Base-by-base conservation (phyloP, 2,113 vertebrate genomes). In the Tachysurus vachellii region DNA sequence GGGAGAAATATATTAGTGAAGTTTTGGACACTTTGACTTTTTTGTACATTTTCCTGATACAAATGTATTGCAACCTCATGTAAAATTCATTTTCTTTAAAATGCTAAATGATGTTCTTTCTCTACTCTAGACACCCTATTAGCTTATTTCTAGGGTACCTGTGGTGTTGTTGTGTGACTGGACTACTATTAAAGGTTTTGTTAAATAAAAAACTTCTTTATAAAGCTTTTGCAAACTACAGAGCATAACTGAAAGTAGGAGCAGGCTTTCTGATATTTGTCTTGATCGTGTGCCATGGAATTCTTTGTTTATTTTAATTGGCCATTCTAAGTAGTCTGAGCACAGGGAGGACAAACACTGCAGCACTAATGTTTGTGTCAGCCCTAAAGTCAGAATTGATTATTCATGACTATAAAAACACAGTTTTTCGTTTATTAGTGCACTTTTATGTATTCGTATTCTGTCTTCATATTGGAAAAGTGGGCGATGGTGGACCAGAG, bases 261-360 rank as follows among this genome's bases (percentile, higher is more conserved):
- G 66, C 76, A 66, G 50, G 13, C 64, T 36, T 61, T 54, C 62
- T 79, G 50, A 71, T 89, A 62, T 84, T 90, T 88, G 17, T 87
- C 54, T 82, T 89, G 86, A 88, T 62, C 14, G 19, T 9, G 36
- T 54, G 86, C 86, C 88, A 86, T 86, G 83, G 83, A 89, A 88
- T 88, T 77, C 62, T 44, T 81, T 61, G 79, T 85, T 87, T 62
- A 70, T 86, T 85, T 76, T 9, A 84, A 80, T 80, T 23, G 56
- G 28, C 64, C 44, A 14, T 77, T 64, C 28, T 47, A 73, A 28
- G 79, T 56, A 16, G 66, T 14, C 64, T 59, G 75, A 68, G 68
- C 28, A 44, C 70, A 53, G 57, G 23, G 87, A 75, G 73, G 64
- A 85, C 70, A 85, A 71, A 62, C 23, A 42, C 70, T 54, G 77